These are phyloP conservation scores for Ectropis crepuscularia DNA, from an alignment of 2,888 invertebrate species.

Conservation along the genomic window DNA sequence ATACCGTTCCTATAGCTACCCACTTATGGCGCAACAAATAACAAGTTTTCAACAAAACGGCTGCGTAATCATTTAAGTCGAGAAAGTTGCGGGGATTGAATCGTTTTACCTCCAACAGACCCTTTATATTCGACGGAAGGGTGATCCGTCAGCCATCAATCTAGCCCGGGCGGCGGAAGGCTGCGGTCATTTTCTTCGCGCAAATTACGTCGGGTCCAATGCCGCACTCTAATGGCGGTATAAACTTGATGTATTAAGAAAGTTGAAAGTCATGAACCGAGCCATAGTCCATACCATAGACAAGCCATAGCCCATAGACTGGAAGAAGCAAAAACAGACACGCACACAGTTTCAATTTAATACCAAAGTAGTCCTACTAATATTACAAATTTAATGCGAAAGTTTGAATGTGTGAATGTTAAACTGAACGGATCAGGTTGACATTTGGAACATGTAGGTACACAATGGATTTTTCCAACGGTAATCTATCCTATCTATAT, in stretches of 20 bases:
- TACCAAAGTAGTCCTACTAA: no score
- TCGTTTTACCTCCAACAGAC: constrained; percentile 39
- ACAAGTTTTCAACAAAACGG: constrained; percentile 27
- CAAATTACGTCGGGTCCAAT: constrained; percentile 45
- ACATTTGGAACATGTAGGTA: no score
- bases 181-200: constrained; percentile 37
- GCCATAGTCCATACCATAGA: background rate
- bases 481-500: no score
- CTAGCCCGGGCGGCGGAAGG: constrained; percentile 37
- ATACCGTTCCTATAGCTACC: background rate
- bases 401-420: no score
- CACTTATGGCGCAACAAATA: background rate
- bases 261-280: background rate
- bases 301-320: no score
- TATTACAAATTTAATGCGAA: no score
- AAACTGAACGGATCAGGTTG: no score
- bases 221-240: constrained; percentile 26
- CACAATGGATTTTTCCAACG: no score
- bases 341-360: no score
- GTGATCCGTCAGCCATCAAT: constrained; percentile 51
- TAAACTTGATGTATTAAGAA: constrained; percentile 11
- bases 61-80: constrained; percentile 37
- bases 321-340: no score
- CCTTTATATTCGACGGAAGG: constrained; percentile 44
- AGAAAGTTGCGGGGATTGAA: constrained; percentile 37